Base-by-base conservation (phyloP, 2,888 invertebrate species). In the Lacanobia oleracea region DNA sequence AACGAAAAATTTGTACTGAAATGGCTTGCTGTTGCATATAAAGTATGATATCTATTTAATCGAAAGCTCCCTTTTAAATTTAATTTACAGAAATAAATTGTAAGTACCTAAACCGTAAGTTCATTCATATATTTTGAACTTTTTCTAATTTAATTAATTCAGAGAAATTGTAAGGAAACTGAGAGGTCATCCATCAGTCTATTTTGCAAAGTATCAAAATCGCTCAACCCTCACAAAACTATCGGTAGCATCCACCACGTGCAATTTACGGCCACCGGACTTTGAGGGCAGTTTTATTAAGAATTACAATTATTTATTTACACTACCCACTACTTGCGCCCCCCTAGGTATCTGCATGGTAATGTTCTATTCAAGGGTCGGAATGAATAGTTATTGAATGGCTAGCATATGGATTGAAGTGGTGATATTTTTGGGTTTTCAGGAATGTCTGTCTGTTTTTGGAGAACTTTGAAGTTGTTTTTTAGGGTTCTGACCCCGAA, bases 241-340 rank as follows among this genome's bases (percentile, higher is more conserved):
- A 84, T 81, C 68, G 67, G 82, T 86, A 83, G 72, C 61, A 75
- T 78, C 85, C 89, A 89, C 91, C 94, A 88, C 93, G 93, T 94
- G 94, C 91, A 85, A 88, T 90, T 94, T 93, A 94, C 91, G 85
- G 89, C 93, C 83, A 82, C 85, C 84, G 88, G 85, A 84, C 87
- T 85, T 84, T 78, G 88, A 87, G 93, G 94, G 93, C 90, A 94
- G 93, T 94, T 94, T 94, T 94, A 94, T 94, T 94, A 94, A 92
- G 93, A 93, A 93, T 93, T 93, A 94, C 94, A 94, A 94, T 94
- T 94, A 94, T 94, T 94, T 94, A 94, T 94, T 94, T 93, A 94
- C 91, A 89, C 88, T 82, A 86, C 86, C 88, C 88, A 79, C 84
- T 74, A 86, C 81, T 73, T 21, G 14, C 77, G 72, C 33, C 78